Percentiles rank a stretch among this genome's conserved stretches.
Conservation (phyloP, 2,888 invertebrate genomes). For the Cetonia aurata region DNA sequence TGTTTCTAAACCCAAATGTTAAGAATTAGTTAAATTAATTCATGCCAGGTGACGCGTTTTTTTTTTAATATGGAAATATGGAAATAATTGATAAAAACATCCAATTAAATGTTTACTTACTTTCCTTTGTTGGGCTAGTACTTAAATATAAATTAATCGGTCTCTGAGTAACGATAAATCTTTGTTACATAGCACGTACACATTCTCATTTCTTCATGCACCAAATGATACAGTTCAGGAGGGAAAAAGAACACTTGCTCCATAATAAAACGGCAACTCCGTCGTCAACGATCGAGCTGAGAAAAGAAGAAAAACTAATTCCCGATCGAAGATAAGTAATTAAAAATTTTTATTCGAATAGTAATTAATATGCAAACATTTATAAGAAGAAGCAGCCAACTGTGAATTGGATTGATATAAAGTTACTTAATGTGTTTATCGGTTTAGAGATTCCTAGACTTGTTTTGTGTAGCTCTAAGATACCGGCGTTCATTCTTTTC, state of each 20-base stretch:
- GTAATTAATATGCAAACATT: constrained; percentile 35
- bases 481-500: neutral
- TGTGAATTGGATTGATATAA: constrained; percentile 27
- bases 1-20: too few species aligned
- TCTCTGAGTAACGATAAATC: too few species aligned
- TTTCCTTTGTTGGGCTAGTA: too few species aligned
- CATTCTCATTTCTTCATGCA: neutral
- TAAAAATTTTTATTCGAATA: constrained; percentile 24
- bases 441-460: constrained; percentile 11
- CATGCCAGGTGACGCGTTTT: too few species aligned
- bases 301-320: constrained; percentile 2
- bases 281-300: constrained; percentile 13
- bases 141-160: too few species aligned
- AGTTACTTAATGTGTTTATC: constrained; percentile 26
- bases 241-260: too few species aligned
- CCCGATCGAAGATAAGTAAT: constrained; percentile 22
- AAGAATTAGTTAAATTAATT: too few species aligned
- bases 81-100: too few species aligned
- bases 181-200: neutral
- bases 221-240: too few species aligned
- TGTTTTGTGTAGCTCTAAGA: constrained; percentile 17
- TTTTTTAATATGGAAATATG: too few species aligned
- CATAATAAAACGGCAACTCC: neutral
- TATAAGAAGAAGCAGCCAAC: constrained; percentile 31
- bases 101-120: too few species aligned